These are phyloP conservation scores for Chouioia cunea DNA, from an alignment of 2,888 invertebrate species.

Conservation along the genomic window DNA sequence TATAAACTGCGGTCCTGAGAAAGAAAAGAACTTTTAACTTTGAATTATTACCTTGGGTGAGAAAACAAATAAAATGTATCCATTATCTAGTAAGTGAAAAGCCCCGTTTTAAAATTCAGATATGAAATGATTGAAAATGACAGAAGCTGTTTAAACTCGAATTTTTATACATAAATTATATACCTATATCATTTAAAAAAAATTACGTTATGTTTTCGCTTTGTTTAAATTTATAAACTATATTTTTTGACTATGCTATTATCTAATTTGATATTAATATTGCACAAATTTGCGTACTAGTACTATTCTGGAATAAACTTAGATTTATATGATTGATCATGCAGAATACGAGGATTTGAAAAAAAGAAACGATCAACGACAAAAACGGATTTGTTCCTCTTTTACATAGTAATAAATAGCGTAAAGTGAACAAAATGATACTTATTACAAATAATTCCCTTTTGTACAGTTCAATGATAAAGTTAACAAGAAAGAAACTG, in stretches of 20 bases:
- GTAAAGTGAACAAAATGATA: slow-evolving; percentile 19
- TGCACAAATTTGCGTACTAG: too few species aligned
- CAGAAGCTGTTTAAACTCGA: background rate
- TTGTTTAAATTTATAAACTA: too few species aligned
- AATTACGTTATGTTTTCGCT: too few species aligned
- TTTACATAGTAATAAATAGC: slow-evolving; percentile 41
- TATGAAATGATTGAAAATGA: slow-evolving; percentile 3
- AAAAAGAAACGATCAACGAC: slow-evolving; percentile 27
- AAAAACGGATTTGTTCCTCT: slow-evolving; percentile 46
- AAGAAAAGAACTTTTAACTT: slow-evolving; percentile 38
- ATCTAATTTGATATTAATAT: too few species aligned
- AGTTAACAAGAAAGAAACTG: slow-evolving; percentile 32
- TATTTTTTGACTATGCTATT: too few species aligned
- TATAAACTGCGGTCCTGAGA: slow-evolving; percentile 32
- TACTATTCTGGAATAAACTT: too few species aligned
- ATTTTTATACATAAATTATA: background rate
- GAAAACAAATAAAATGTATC: slow-evolving; percentile 24
- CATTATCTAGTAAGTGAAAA: slow-evolving; percentile 17
- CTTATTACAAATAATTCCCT: slow-evolving; percentile 33
- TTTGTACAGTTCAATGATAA: slow-evolving; percentile 49
- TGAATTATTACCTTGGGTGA: slow-evolving; percentile 21
- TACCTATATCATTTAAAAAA: too few species aligned
- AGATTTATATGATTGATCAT: background rate
- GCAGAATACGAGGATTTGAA: slow-evolving; percentile 29
- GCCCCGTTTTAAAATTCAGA: background rate